Base-by-base conservation (phyloP, 2,113 vertebrate genomes). In the Catagonus wagneri region DNA sequence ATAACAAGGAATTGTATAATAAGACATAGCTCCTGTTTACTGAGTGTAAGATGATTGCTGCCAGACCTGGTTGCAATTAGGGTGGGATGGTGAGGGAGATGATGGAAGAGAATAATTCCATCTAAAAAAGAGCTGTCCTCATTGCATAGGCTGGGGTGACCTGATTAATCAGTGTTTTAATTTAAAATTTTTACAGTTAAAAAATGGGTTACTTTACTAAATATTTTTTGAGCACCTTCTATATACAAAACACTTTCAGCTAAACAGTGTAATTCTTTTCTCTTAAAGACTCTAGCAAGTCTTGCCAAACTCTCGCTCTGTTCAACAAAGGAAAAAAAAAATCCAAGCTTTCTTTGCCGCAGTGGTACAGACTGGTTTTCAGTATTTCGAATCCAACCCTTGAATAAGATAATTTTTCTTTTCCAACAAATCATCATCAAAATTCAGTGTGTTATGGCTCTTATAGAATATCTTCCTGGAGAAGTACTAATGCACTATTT, bases 321-420 rank as follows among this genome's bases (percentile, higher is more conserved):
- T 75, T 78, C 39, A 85, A 52, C 39, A 89, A 58, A 80, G 52
- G 69, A 90, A 83, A 68, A 56, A 27, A 61, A 65, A 56, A 75
- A 10, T 25, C 34, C 75, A 93, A 65, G 19, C 16, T 89, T 56
- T 90, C 69, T 83, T 84, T 72, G 13, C 44, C 76, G 17, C 4
- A 36, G 17, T 32, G n/a, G n/a, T 56, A 63, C 39, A 95, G 80
- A 95, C 71, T 83, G 56, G 44, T 61, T 96, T 89, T 91, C 60
- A 76, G 81, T 83, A 66, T 86, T 93, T 97, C 89, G 83, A 93
- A 78, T 95, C 25, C 34, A 89, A 56, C 6, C 4, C 23, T 72
- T 78, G 60, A 87, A 86, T 93, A 71, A 95, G 54, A 71, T 86
- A 87, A 76, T 60, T 92, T 65, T 93, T 68, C 19, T 96, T 86